Evolutionary conservation across 2,113 vertebrate genomes (phyloP), one percentile per base, ranked within the genome.

Genomic region (Ardeotis arabs): DNA sequence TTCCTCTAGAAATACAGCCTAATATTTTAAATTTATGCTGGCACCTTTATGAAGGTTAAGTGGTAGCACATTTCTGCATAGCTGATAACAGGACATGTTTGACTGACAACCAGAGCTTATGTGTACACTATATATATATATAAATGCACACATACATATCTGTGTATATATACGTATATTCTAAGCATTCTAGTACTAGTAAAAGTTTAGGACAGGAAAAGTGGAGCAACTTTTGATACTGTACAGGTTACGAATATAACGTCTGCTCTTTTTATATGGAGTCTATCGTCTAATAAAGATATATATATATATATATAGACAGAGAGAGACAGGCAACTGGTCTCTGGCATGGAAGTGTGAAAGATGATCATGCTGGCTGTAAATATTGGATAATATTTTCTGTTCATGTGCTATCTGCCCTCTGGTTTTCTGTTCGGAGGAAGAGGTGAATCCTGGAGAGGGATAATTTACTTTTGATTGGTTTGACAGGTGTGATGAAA

Each of bases 401-500:
- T 91, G 53, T 77, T 91, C 50, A 3, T 66, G 9, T 83, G 24
- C 49, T 94, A 6, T 82, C 58, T 82, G 62, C 27, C 87, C 58
- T 93, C 33, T 78, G 35, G n/a, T 87, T 79, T 93, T 91, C 59
- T 85, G 12, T 95, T 91, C 85, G 63, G 78, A 91, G 50, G 77
- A 91, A 95, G 78, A 64, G 23, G 35, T 73, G 45, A 74, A 62
- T 95, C 69, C 63, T 47, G 50, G 58, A 87, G 87, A 90, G 37
- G 67, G 47, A 59, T 95, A 90, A 96, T 83, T 96, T 94, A 76
- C 84, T 94, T 95, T 67, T 70, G 87, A 87, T 90, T 86, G 67
- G 63, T 90, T 90, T 96, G 95, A 91, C 94, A 95, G 91, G 84
- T 96, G 93, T 90, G 91, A 96, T 96, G 91, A 96, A 97, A 95